Evolutionary conservation across 1,140 invertebrate genomes (phyloP).

Genomic region (Spodoptera frugiperda): DNA sequence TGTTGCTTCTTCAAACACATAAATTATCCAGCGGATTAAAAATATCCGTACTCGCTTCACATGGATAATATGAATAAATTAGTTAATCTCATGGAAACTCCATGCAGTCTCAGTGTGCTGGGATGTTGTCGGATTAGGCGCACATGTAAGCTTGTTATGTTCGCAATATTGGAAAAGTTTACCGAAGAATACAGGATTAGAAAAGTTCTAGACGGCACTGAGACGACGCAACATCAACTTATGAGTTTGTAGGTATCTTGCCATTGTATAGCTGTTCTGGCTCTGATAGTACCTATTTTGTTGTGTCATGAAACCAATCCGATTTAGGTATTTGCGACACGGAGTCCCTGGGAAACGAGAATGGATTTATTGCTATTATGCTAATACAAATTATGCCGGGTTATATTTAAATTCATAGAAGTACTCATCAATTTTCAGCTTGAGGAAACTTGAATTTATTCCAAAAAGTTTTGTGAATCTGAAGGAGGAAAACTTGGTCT

Average conservation of each 20-base stretch:
- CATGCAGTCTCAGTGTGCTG: constrained; percentile 41
- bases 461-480: constrained; percentile 56
- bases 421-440: constrained; percentile 60
- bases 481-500: constrained; percentile 61
- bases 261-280: constrained; percentile 4
- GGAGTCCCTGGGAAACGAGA: not conserved
- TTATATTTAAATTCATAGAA: constrained; percentile 52
- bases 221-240: constrained; percentile 55
- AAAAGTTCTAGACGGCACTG: constrained; percentile 63
- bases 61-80: constrained; percentile 54
- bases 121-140: constrained; percentile 59
- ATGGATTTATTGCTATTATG: constrained; percentile 23
- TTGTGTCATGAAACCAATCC: not conserved
- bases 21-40: constrained; percentile 32
- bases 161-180: constrained; percentile 71
- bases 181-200: constrained; percentile 66
- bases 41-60: constrained; percentile 17
- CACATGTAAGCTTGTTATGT: constrained; percentile 68
- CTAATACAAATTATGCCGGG: constrained; percentile 39
- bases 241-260: constrained; percentile 32
- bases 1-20: constrained; percentile 37
- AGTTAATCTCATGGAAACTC: constrained; percentile 54
- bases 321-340: not conserved
- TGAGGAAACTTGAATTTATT: constrained; percentile 65
- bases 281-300: constrained; percentile 16